Base-by-base conservation (phyloP, 2,113 vertebrate genomes). In the Catagonus wagneri region DNA sequence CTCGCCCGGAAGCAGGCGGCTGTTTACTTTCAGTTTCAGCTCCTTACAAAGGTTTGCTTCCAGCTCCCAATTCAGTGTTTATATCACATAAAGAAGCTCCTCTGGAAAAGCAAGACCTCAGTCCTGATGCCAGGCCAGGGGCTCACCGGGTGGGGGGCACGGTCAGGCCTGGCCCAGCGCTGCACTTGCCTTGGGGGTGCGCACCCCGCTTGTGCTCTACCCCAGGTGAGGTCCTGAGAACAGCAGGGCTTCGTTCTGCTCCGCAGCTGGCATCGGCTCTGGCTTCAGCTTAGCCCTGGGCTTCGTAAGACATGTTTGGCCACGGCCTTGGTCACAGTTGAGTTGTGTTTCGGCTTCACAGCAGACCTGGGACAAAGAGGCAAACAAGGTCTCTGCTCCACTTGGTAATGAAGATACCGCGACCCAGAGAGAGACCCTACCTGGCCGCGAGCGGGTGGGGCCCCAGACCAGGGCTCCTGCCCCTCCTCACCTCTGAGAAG, bases 31-130 rank as follows among this genome's bases (percentile, higher is more conserved):
- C 17, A 56, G 27, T 89, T 86, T 34, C 0, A 44, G 36, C 68
- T 52, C 81, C 90, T 84, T 72, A 16, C 71, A 52, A 52, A 83
- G 69, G 74, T 74, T 85, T 54, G 54, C 78, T 95, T 89, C 44
- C 6, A 78, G 83, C 56, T 92, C 79, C 91, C 83, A 34, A 90
- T 50, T 93, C 56, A 85, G 63, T 80, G 78, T 88, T 90, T 71
- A 25, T 63, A 9, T 84, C 88, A 60, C 32, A 79, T 71, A 56
- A 83, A 65, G 44, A 32, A 87, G 27, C 36, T 32, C 8, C 56
- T 84, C 44, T 93, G 63, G 61, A 63, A 39, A 52, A 88, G 39
- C 32, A 89, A 25, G 83, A 60, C 44, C 78, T 69, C 32, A 72
- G 34, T 15, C 69, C 65, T 15, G 27, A 65, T 56, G 65, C 44